Percentiles rank a stretch among this genome's conserved stretches.
Conservation (phyloP, 2,888 invertebrate species). For the Blera fallax region DNA sequence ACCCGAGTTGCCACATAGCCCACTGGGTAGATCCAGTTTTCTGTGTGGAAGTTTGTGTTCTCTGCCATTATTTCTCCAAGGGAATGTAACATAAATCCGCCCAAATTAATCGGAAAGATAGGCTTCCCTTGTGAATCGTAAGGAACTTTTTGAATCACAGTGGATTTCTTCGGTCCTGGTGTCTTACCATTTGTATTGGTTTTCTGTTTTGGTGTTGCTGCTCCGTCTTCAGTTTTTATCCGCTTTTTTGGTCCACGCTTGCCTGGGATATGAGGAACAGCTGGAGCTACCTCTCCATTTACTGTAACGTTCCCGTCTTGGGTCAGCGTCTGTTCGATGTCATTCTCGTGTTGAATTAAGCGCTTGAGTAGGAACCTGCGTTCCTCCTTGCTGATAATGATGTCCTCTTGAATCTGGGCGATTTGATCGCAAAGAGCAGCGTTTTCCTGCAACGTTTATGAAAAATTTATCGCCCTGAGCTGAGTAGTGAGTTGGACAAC, state of each 20-base stretch:
- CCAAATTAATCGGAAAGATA: conserved; percentile 87
- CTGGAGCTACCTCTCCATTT: conserved; percentile 8
- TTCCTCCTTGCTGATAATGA: conserved; percentile 91
- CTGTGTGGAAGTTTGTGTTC: conserved; percentile 86
- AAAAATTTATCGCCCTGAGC: background rate
- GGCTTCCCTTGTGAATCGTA: conserved; percentile 85
- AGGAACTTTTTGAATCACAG: conserved; percentile 72
- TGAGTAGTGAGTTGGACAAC: background rate
- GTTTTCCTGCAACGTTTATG: conserved; percentile 86
- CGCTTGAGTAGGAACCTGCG: conserved; percentile 90
- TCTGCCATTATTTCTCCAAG: conserved; percentile 89
- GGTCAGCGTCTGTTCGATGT: conserved; percentile 38
- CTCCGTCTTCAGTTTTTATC: conserved; percentile 60
- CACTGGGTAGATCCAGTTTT: conserved; percentile 88
- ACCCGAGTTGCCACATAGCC: conserved; percentile 90
- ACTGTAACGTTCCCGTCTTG: conserved; percentile 5
- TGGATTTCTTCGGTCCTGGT: conserved; percentile 45
- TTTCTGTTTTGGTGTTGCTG: conserved; percentile 81
- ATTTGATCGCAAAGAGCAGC: conserved; percentile 94
- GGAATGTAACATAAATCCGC: conserved; percentile 86
- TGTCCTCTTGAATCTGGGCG: conserved; percentile 91
- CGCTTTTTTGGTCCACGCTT: conserved; percentile 78
- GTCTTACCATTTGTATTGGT: conserved; percentile 35
- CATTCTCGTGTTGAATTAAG: conserved; percentile 85
- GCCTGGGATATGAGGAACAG: conserved; percentile 71